phyloP scores from a whole-genome alignment of 2,888 invertebrate species.

The Hirtodrosophila trivittata region DNA sequence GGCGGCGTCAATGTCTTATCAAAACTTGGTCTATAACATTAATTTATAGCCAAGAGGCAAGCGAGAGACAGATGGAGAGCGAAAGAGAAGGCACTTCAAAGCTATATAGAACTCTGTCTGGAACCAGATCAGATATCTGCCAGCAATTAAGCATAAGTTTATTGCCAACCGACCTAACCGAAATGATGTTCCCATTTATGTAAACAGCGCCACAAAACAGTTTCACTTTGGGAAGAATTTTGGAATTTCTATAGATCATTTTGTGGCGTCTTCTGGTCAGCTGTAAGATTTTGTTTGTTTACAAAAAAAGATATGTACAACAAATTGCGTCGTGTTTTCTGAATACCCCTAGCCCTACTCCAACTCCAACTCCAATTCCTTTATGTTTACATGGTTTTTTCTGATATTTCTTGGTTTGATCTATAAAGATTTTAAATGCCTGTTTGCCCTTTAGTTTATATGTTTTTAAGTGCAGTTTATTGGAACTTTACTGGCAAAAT shows the following conservation, averaged over 20 bases:
- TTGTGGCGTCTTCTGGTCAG: conserved; percentile 59
- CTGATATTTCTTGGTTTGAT: conserved; percentile 28
- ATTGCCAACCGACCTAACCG: conserved; percentile 38
- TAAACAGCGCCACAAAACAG: conserved; percentile 49
- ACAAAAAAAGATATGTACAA: conserved; percentile 28
- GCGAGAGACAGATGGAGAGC: conserved; percentile 21
- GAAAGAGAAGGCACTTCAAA: conserved; percentile 51
- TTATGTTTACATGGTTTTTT: conserved; percentile 39
- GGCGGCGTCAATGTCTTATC: conserved; percentile 75
- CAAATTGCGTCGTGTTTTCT: conserved; percentile 39
- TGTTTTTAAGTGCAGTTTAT: conserved; percentile 55
- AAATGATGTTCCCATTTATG: conserved; percentile 53
- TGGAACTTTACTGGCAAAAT: conserved; percentile 48
- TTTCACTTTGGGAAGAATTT: conserved; percentile 21
- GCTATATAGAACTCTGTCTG: conserved; percentile 37
- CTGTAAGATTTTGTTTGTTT: conserved; percentile 42
- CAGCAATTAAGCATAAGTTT: conserved; percentile 67
- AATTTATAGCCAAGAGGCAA: conserved; percentile 65
- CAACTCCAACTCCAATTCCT: not conserved
- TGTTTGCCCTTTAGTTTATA: conserved; percentile 48
- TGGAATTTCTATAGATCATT: conserved; percentile 69
- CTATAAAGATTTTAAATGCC: conserved; percentile 63
- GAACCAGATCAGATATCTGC: conserved; percentile 59
- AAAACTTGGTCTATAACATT: conserved; percentile 76
- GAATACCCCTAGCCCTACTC: conserved; percentile 28